phyloP scores from a whole-genome alignment of 2,888 invertebrate species.

The Thumatha senex region DNA sequence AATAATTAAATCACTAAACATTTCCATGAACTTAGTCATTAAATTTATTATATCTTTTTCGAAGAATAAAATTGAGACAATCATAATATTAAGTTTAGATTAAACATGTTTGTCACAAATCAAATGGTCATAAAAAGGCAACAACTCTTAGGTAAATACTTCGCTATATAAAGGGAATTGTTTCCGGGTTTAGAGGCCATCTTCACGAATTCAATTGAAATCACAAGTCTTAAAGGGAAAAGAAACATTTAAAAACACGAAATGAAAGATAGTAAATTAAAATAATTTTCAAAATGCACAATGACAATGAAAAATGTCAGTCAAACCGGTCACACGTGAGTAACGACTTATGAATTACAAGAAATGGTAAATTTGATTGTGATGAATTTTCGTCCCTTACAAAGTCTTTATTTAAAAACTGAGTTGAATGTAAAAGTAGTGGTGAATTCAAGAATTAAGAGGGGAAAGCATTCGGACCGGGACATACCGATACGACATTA shows the following conservation, averaged over 20 bases:
- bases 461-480: conserved; percentile 65
- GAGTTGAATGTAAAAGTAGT: conserved; percentile 48
- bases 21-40: conserved; percentile 20
- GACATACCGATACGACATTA: conserved; percentile 75
- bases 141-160: conserved; percentile 8
- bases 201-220: conserved; percentile 2
- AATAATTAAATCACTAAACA: conserved; percentile 13
- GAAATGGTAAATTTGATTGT: conserved; percentile 54
- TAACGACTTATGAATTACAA: conserved; percentile 61
- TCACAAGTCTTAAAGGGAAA: conserved; percentile 17
- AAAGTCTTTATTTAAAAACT: conserved; percentile 27
- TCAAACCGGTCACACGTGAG: conserved; percentile 67
- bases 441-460: conserved; percentile 68
- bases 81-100: conserved; percentile 5
- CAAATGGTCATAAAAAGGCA: conserved; percentile 10
- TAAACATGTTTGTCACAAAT: conserved; percentile 8
- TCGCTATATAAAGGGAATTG: conserved; percentile 7
- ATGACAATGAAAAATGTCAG: conserved; percentile 65
- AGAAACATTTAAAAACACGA: conserved; percentile 20
- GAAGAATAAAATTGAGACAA: conserved; percentile 2
- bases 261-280: conserved; percentile 29
- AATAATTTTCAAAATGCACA: conserved; percentile 42
- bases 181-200: conserved; percentile 12
- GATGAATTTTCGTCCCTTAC: conserved; percentile 43
- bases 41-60: conserved; percentile 5